Conservation (phyloP, 2,888 invertebrate species). For the Adineta ricciae region DNA sequence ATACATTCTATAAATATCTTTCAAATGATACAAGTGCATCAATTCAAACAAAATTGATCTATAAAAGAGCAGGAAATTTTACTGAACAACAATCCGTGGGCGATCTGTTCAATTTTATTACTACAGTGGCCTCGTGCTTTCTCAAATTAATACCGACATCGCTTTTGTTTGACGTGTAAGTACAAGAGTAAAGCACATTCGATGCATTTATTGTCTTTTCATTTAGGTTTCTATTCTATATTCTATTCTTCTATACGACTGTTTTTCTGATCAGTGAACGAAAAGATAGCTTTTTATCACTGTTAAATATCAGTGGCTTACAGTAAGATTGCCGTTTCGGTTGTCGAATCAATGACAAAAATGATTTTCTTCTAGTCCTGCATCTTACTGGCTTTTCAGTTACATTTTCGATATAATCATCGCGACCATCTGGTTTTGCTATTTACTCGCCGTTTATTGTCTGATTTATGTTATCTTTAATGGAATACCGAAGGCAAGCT, state of each 20-base stretch:
- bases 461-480: background rate
- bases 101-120: background rate
- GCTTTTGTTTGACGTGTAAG: background rate
- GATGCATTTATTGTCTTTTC: background rate
- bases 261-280: constrained; percentile 10
- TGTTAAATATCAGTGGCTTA: constrained; percentile 9
- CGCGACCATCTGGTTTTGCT: background rate
- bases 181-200: background rate
- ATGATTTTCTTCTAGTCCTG: background rate
- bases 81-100: background rate
- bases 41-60: background rate
- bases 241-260: background rate
- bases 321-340: background rate
- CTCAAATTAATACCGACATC: background rate
- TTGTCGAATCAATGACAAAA: background rate
- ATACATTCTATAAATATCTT: background rate
- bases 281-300: constrained; percentile 15
- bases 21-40: constrained; percentile 5
- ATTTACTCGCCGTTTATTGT: background rate
- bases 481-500: background rate
- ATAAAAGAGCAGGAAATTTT: background rate
- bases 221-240: background rate
- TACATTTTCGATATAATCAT: background rate
- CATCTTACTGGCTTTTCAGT: background rate
- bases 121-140: background rate